These are phyloP conservation scores for Xenentodon cancila DNA, from an alignment of 2,797 vertebrate genomes.

Conservation along the genomic window DNA sequence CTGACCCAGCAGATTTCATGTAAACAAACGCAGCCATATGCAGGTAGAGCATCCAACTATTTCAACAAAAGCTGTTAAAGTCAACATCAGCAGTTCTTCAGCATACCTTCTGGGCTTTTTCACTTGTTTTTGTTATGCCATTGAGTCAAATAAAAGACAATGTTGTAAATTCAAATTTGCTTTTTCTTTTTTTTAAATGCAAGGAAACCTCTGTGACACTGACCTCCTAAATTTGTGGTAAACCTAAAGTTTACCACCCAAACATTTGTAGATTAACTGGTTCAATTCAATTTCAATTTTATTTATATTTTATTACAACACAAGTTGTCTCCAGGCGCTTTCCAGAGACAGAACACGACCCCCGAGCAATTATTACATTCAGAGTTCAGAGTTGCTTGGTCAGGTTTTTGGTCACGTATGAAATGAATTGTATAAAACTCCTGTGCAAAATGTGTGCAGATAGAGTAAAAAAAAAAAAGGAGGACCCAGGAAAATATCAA, in stretches of 20 bases:
- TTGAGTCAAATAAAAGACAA: constrained; percentile 19
- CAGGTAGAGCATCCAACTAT: too few relatives aligned
- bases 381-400: constrained; percentile 22
- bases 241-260: constrained; percentile 22
- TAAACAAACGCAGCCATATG: too few relatives aligned
- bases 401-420: constrained; percentile 37
- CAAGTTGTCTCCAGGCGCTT: too few relatives aligned
- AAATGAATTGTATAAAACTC: constrained; percentile 36
- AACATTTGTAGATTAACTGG: constrained; percentile 16
- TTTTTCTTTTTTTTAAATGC: not conserved
- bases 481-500: constrained; percentile 1
- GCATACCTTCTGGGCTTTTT: not conserved
- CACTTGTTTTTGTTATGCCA: constrained; percentile 11
- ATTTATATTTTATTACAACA: too few relatives aligned
- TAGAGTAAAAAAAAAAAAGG: constrained; percentile 14
- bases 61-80: too few relatives aligned
- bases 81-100: too few relatives aligned
- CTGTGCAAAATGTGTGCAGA: constrained; percentile 20
- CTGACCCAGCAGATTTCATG: too few relatives aligned
- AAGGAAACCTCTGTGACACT: not conserved
- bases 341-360: too few relatives aligned
- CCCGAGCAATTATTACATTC: too few relatives aligned
- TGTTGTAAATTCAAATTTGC: not conserved
- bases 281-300: too few relatives aligned
- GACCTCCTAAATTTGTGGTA: too few relatives aligned